Evolutionary conservation across 2,113 vertebrate species (phyloP).

Genomic region (Labrus mixtus): DNA sequence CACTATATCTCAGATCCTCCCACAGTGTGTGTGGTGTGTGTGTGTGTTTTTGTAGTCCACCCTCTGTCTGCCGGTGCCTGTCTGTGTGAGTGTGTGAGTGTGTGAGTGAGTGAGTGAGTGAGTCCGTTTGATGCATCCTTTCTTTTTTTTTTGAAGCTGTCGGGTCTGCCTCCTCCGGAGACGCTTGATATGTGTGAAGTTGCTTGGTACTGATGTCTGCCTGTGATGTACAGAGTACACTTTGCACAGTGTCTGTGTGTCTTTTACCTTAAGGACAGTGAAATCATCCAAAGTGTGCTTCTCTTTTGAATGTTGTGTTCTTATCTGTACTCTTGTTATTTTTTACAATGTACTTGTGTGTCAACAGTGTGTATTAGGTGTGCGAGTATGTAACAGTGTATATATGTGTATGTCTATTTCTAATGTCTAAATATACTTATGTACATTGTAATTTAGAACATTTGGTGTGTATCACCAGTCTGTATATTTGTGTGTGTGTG

Average conservation of each 20-base stretch:
- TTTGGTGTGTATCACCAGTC: slow-evolving; percentile 25
- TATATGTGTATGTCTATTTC: slow-evolving; percentile 7
- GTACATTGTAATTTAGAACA: not conserved
- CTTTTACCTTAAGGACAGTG: slow-evolving; percentile 14
- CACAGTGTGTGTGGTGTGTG: slow-evolving; percentile 3
- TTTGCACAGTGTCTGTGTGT: slow-evolving; percentile 24
- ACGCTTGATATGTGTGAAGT: slow-evolving; percentile 51
- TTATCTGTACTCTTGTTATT: not conserved
- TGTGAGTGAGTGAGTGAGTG: not conserved
- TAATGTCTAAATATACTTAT: slow-evolving; percentile 11
- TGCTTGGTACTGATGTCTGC: slow-evolving; percentile 41
- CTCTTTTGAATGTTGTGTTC: slow-evolving; percentile 8
- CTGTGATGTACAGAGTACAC: slow-evolving; percentile 42
- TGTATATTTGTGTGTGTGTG: slow-evolving; percentile 24
- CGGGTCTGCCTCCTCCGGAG: slow-evolving; percentile 27
- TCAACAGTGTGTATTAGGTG: not conserved
- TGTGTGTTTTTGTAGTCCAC: slow-evolving; percentile 14
- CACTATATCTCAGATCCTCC: slow-evolving; percentile 48
- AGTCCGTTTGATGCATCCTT: slow-evolving; percentile 39
- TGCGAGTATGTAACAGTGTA: not conserved
- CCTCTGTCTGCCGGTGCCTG: slow-evolving; percentile 11
- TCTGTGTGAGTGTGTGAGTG: not conserved
- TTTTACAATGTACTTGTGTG: not conserved
- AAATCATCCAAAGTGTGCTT: not conserved
- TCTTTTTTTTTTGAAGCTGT: slow-evolving; percentile 50